Conservation (phyloP, 2,797 vertebrate species). For the Potorous gilbertii region DNA sequence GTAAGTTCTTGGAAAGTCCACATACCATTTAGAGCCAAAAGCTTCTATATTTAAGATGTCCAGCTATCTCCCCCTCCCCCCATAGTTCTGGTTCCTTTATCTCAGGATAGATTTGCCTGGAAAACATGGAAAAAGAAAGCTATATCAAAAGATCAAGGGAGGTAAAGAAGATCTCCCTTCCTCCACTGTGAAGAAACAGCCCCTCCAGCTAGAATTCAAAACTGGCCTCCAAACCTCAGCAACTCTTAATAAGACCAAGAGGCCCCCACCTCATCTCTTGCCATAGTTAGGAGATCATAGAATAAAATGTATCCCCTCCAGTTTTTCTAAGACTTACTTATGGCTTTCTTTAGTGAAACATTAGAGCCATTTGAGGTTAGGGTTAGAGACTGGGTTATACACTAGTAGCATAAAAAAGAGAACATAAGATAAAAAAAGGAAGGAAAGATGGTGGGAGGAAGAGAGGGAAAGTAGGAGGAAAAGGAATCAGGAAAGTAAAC, state of each 20-base stretch:
- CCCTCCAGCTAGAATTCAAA: background rate
- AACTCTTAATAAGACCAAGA: background rate
- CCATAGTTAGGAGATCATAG: background rate
- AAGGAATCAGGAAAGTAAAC: too few species aligned
- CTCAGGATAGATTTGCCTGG: background rate
- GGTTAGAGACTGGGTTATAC: background rate
- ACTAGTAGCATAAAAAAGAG: background rate
- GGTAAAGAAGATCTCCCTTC: background rate
- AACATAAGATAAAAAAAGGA: background rate
- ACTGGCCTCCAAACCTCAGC: background rate
- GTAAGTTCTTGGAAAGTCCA: background rate
- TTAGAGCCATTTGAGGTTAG: background rate
- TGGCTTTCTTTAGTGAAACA: background rate
- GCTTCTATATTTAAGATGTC: background rate
- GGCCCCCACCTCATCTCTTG: background rate
- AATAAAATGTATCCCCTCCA: background rate
- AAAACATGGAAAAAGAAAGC: background rate
- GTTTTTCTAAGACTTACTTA: background rate
- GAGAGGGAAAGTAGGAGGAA: too few species aligned
- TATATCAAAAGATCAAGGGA: background rate
- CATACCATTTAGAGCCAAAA: constrained; percentile 13
- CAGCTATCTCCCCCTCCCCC: background rate
- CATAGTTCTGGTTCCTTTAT: background rate
- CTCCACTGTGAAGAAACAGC: background rate
- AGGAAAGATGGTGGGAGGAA: too few species aligned